Evolutionary conservation across 2,797 vertebrate species (phyloP), one percentile per base, ranked within the genome.

Genomic region (Helostoma temminkii): DNA sequence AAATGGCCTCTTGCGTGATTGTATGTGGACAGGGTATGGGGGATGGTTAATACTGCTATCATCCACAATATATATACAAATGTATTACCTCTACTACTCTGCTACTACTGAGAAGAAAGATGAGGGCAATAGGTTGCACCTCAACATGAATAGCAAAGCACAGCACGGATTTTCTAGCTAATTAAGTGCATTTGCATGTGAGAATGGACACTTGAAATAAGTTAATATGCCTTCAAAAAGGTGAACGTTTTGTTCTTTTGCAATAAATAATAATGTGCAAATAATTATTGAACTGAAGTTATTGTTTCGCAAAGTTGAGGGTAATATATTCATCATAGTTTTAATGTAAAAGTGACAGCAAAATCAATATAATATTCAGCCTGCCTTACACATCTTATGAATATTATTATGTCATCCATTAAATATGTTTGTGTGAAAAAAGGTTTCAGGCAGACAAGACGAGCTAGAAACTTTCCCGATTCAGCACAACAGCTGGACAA

Each of bases 1-100:
- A 87, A 82, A 87, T 73, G 73, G 62, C 64, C 50, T 74, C 48
- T 52, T 2, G 18, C 28, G 48, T 69, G 50, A 47, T 50, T 43
- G 63, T 65, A 62, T 71, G 36, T 71, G 46, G 53, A 72, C 19
- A 49, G 61, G 41, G 32, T 11, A 46, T 49, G 67, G 60, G 66
- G 79, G 80, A 72, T 63, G 76, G 74, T 70, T 79, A 78, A 76
- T 30, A 14, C 46, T 18, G 49, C 78, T 64, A 43, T 61, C 34
- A 53, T 61, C 62, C 24, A 32, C 58, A 76, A 75, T 79, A 82
- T 86, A 80, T 66, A 70, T 75, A 25, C 71, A 82, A 83, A 82
- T 58, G 68, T 71, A 79, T 80, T 62, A n/a, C n/a, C n/a, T n/a
- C n/a, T n/a, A n/a, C n/a, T 41, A 74, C 75, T 90, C 86, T 87